Conservation (phyloP, 2,888 invertebrate species). For the Sarcophaga caerulescens region DNA sequence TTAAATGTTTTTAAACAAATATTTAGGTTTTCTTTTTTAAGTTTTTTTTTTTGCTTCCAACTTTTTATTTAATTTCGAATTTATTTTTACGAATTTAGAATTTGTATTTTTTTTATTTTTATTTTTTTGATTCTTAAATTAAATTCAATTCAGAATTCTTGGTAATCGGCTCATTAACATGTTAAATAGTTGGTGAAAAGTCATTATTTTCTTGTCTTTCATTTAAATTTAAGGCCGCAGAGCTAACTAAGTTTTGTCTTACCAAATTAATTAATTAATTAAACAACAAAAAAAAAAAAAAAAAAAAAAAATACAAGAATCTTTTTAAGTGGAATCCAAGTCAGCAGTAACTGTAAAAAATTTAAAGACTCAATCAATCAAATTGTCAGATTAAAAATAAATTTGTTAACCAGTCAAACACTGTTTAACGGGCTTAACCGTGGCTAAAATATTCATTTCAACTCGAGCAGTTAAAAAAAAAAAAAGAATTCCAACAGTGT, state of each 20-base stretch:
- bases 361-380: slow-evolving; percentile 10
- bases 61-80: neutral
- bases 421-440: neutral
- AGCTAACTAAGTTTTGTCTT: neutral
- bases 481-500: too few relatives aligned
- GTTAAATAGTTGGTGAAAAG: slow-evolving; percentile 30
- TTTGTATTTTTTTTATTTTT: neutral
- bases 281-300: too few relatives aligned
- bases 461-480: too few relatives aligned
- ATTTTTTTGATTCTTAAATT: slow-evolving; percentile 6
- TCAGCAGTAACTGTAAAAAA: slow-evolving; percentile 14
- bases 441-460: slow-evolving; percentile 11
- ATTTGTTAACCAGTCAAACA: neutral
- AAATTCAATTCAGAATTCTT: slow-evolving; percentile 49
- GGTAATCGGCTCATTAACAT: slow-evolving; percentile 55
- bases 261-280: slow-evolving; percentile 32
- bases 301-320: neutral
- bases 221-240: slow-evolving; percentile 34
- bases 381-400: neutral
- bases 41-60: neutral
- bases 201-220: slow-evolving; percentile 9
- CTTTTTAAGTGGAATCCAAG: neutral
- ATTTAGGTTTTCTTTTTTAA: slow-evolving; percentile 34
- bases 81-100: slow-evolving; percentile 38
- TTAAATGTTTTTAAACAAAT: slow-evolving; percentile 53